Percentiles rank a stretch among this genome's conserved stretches.
phyloP scores from a whole-genome alignment of 1,140 invertebrate species.

The Leptinotarsa texana region DNA sequence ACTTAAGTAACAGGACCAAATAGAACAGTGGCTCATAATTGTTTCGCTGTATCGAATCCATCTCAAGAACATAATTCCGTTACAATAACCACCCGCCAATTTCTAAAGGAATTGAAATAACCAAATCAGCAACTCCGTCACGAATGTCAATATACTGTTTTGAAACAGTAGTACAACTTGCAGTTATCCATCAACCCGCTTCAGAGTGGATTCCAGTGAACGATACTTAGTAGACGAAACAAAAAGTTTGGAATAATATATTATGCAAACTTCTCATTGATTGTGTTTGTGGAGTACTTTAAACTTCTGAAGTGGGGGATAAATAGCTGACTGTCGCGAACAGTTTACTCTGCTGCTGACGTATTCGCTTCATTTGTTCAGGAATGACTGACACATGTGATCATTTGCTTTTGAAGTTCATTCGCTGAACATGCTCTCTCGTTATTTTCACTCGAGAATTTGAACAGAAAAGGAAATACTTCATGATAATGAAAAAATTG shows the following conservation, averaged over 20 bases:
- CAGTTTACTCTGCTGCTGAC: conserved; percentile 35
- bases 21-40: no score
- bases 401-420: conserved; percentile 34
- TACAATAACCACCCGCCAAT: no score
- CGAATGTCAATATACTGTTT: background rate
- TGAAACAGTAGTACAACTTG: background rate
- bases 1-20: no score
- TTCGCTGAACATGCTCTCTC: conserved; percentile 9
- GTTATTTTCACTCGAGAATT: conserved; percentile 3
- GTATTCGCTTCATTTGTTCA: conserved; percentile 36
- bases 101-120: no score
- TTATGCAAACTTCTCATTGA: conserved; percentile 20
- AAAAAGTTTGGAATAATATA: conserved; percentile 19
- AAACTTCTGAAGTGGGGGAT: conserved; percentile 36
- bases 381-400: conserved; percentile 35
- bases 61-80: no score
- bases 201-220: background rate
- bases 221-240: background rate
- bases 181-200: background rate
- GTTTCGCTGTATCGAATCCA: no score
- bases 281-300: conserved; percentile 30
- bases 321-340: conserved; percentile 40
- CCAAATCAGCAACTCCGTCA: no score
- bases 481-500: no score
- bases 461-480: background rate